A percentile compares a stretch with the other conserved stretches of the same genome.
phyloP scores from a whole-genome alignment of 2,113 vertebrate species.

The Gasterosteus nipponicus region DNA sequence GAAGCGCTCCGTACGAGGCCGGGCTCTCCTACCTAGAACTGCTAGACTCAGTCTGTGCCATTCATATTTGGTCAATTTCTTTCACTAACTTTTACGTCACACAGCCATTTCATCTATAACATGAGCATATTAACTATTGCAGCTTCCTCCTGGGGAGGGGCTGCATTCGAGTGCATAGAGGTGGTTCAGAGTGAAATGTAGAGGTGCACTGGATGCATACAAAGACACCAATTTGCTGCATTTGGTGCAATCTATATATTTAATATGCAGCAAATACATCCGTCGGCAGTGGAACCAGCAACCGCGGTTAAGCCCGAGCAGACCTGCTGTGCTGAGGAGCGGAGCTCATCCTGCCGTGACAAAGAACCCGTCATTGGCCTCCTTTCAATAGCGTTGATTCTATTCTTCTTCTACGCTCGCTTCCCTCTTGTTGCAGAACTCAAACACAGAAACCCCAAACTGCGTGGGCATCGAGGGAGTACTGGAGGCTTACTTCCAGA shows the following conservation, averaged over 20 bases:
- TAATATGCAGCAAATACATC: neutral
- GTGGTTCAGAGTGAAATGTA: neutral
- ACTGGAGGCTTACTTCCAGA: slow-evolving; percentile 90
- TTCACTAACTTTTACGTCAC: neutral
- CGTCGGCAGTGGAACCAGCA: neutral
- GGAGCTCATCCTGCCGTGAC: neutral
- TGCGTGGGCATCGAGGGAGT: slow-evolving; percentile 89
- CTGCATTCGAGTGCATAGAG: neutral
- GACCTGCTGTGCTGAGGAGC: neutral
- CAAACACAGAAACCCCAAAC: slow-evolving; percentile 87
- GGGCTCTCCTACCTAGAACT: neutral
- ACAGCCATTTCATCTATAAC: neutral
- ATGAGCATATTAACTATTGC: neutral
- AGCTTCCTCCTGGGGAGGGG: neutral
- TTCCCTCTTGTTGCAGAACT: slow-evolving; percentile 77
- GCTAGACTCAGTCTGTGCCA: neutral
- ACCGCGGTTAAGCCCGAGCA: neutral
- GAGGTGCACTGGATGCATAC: too few species aligned
- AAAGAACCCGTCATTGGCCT: neutral
- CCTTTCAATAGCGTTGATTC: neutral
- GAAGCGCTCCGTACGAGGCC: neutral
- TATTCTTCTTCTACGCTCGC: neutral
- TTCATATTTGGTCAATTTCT: neutral
- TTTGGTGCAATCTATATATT: neutral
- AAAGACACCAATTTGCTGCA: neutral